Evolutionary conservation across 1,140 invertebrate genomes (phyloP).

Genomic region (Drosophila kohkoa): DNA sequence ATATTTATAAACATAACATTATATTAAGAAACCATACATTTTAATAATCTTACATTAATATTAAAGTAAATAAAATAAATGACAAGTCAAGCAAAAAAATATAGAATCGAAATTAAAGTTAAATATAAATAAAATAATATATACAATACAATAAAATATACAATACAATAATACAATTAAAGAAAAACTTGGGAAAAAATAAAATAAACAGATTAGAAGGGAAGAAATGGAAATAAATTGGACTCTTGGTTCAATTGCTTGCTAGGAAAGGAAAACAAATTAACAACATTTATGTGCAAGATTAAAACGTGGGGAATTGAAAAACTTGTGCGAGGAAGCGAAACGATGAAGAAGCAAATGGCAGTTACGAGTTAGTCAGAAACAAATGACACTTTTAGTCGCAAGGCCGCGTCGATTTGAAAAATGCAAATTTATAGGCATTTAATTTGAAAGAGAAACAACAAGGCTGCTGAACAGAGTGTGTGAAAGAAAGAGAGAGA

Average conservation of each 20-base stretch:
- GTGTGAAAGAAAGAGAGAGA: slow-evolving; percentile 24
- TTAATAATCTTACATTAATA: too few relatives aligned
- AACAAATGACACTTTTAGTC: slow-evolving; percentile 68
- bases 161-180: too few relatives aligned
- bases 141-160: too few relatives aligned
- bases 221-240: slow-evolving; percentile 35
- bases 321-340: slow-evolving; percentile 56
- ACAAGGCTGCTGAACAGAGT: too few relatives aligned
- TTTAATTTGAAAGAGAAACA: slow-evolving; percentile 70
- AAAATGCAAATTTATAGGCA: slow-evolving; percentile 81
- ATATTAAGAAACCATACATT: too few relatives aligned
- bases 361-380: slow-evolving; percentile 60
- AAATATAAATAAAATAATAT: too few relatives aligned
- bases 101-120: too few relatives aligned
- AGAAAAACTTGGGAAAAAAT: neutral
- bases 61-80: too few relatives aligned
- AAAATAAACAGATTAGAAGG: neutral
- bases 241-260: slow-evolving; percentile 40
- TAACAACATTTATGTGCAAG: slow-evolving; percentile 79
- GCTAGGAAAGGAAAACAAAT: slow-evolving; percentile 75
- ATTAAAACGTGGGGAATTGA: slow-evolving; percentile 72
- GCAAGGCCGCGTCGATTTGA: neutral
- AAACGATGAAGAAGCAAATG: slow-evolving; percentile 63
- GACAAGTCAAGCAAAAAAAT: too few relatives aligned
- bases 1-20: too few relatives aligned